Base-by-base conservation (phyloP, 2,797 vertebrate species). In the Myotis daubentonii region DNA sequence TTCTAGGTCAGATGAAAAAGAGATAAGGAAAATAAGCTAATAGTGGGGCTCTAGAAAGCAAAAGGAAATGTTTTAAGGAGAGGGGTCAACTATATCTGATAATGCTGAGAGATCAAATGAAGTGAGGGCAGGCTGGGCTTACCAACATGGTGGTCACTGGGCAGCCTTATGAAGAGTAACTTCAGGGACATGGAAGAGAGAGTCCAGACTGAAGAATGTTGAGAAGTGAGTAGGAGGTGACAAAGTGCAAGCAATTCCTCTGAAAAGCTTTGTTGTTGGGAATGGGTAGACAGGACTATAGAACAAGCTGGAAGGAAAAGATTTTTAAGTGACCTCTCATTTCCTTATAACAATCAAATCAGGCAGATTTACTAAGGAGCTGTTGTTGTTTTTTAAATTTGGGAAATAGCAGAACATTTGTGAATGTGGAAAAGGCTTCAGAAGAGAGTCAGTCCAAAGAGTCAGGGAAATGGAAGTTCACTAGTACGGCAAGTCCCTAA, bases 371-470 rank as follows among this genome's bases (percentile, higher is more conserved):
- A 71, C n/a, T 79, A 91, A 80, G 44, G 68, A 44, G 60, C 49
- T 65, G 72, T 20, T 65, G 68, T 65, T 82, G 36, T 10, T 66
- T 74, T 87, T 83, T 47, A 6, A 51, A 53, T 80, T n/a, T 78
- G 47, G 25, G 65, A 96, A 62, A 88, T 1, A 22, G n/a, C 8
- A 88, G 66, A 89, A 82, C 15, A 91, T n/a, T 17, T 12, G 36
- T 79, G 33, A 86, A 71, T 23, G 13, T 86, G 49, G 51, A 91
- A 15, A 87, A n/a, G 15, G 33, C 25, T 89, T 95, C 78, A 87
- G 60, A 86, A 94, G 71, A 49, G 12, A 62, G 33, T 70, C 30
- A 51, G n/a, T 47, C 53, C n/a, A 28, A 89, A 94, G n/a, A 92
- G 7, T 80, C 78, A 65, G 6, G 38, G 28, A 87, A 68, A 78